Evolutionary conservation across 2,797 vertebrate species (phyloP), one percentile per base, ranked within the genome.

Genomic region (Enteromius viviparus): DNA sequence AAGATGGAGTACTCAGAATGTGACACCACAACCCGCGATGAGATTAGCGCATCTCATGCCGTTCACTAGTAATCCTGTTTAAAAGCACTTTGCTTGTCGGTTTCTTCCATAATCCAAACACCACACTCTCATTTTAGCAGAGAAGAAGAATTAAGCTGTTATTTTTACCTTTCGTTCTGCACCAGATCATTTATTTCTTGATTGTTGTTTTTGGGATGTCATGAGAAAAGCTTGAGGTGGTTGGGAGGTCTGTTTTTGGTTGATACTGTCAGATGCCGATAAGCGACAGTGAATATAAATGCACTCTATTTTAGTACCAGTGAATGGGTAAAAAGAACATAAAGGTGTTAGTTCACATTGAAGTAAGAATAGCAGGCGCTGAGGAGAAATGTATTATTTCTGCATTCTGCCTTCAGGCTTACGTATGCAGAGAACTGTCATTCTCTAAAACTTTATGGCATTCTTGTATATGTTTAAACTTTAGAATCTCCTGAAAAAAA

Each of bases 31-130:
- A 85, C 87, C 89, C 86, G 86, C 78, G 29, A 64, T 58, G 78
- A 88, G 91, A 93, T 93, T 91, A 91, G 88, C 76, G 60, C 37
- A 78, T 91, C 88, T 90, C 65, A 83, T 78, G 85, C 87, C 80
- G 32, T 86, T 68, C 84, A 55, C 86, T 89, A 70, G 88, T 93
- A 92, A 94, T 92, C 91, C 89, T 86, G 84, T 93, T 93, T 90
- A 90, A 92, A 94, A 90, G 91, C 89, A 85, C 88, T 92, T 91
- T 80, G 82, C 83, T 89, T 91, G 89, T 92, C 91, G 86, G 29
- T 88, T 84, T 85, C 60, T 84, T 87, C 77, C 71, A 82, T 87
- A 90, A 87, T 89, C 87, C 81, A 85, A 53, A 84, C 78, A n/a
- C 80, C 83, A 80, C 65, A 37, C 79, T 88, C 75, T 74, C 37